Base-by-base conservation (phyloP, 2,888 invertebrate species). In the Cosmia pyralina region DNA sequence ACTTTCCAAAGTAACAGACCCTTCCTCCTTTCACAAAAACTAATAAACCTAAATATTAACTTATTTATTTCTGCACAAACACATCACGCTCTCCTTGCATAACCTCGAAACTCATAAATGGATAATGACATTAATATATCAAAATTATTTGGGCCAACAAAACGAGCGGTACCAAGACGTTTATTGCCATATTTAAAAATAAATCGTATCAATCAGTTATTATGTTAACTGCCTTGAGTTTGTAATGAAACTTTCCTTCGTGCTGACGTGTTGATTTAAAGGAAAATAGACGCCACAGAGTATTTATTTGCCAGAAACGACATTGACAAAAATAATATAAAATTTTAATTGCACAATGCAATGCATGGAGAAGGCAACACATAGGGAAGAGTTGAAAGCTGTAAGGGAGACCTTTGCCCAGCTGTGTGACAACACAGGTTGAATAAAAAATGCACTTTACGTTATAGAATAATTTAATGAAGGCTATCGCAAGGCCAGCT, bases 221-320 rank as follows among this genome's bases (percentile, higher is more conserved):
- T 81, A 84, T 70, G 79, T 77, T 74, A 79, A 86, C 70, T 77
- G 72, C 85, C 86, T 85, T 86, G 86, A 78, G 38, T 64, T 69
- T 60, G 65, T 66, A n/a, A 75, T 80, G 66, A 75, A 72, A 81
- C 78, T 85, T 85, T 86, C 73, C 70, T 84, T 76, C 17, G 68
- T 52, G 57, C 44, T 55, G 64, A 71, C 72, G 70, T 76, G 77
- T 82, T 75, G 71, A 79, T 75, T 79, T 74, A 77, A 75, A 72
- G 74, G 77, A 69, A 74, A 81, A 79, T 72, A 66, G n/a, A 44
- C 19, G 63, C 28, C 81, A 79, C 52, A 74, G 86, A 76, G 52
- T 74, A 67, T 22, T 63, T 19, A 46, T 13, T 59, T n/a, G 8
- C 0, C 69, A 77, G 77, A 82, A 17, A 59, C 58, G 79, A 44